Evolutionary conservation across 2,113 vertebrate species (phyloP).

Genomic region (Antechinus stuartii): DNA sequence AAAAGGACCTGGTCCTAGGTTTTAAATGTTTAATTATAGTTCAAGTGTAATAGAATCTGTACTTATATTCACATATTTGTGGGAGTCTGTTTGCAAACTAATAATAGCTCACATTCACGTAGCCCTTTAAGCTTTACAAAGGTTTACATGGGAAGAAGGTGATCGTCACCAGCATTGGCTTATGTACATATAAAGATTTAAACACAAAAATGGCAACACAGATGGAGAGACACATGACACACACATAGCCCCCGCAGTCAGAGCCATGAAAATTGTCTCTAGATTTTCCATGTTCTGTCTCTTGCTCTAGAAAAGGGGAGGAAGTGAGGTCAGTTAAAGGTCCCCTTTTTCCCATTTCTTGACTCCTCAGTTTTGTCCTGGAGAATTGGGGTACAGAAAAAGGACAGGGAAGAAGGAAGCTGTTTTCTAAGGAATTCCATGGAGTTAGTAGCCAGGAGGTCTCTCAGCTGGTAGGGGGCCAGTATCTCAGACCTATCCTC

Average conservation of each 20-base stretch:
- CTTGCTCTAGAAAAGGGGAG: background rate
- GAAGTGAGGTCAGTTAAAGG: background rate
- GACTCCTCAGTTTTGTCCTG: background rate
- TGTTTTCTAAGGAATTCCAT: background rate
- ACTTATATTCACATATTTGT: background rate
- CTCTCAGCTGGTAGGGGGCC: background rate
- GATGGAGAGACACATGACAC: conserved; percentile 10
- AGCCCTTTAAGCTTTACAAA: background rate
- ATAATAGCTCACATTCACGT: background rate
- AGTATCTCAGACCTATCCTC: background rate
- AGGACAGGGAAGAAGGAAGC: background rate
- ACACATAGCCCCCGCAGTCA: background rate
- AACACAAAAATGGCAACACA: background rate
- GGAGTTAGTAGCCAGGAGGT: background rate
- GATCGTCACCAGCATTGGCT: background rate
- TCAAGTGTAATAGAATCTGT: background rate
- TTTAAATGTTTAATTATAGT: background rate
- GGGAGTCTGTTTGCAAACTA: background rate
- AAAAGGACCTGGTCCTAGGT: background rate
- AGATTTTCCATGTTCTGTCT: conserved; percentile 14
- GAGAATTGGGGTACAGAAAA: background rate
- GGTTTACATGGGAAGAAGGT: background rate
- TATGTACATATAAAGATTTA: background rate
- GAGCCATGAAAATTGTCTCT: background rate
- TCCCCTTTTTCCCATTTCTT: background rate